A percentile compares a stretch with the other conserved stretches of the same genome.
These are phyloP conservation scores for Pleuronectes platessa DNA, from an alignment of 2,113 vertebrate genomes.

Conservation along the genomic window DNA sequence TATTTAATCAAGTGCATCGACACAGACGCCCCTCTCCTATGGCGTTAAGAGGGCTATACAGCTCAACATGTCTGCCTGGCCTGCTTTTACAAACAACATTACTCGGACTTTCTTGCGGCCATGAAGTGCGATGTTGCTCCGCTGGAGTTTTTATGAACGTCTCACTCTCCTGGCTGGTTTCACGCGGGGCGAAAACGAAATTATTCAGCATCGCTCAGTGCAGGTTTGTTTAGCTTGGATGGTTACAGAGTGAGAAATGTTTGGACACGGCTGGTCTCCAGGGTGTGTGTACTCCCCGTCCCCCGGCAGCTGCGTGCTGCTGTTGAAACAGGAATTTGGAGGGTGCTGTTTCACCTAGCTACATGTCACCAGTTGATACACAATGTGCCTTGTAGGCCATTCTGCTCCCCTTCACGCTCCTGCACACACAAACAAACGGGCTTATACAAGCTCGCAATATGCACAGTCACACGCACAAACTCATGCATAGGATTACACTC, in stretches of 20 bases:
- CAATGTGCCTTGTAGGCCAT: slow-evolving; percentile 55
- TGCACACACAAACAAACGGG: slow-evolving; percentile 56
- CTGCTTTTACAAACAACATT: slow-evolving; percentile 34
- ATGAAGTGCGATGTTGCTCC: slow-evolving; percentile 42
- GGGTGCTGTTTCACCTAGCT: slow-evolving; percentile 50
- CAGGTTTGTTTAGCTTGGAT: slow-evolving; percentile 71
- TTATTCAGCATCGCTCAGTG: slow-evolving; percentile 60
- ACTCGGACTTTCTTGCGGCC: slow-evolving; percentile 21
- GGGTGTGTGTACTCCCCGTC: slow-evolving; percentile 57
- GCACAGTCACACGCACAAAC: slow-evolving; percentile 17
- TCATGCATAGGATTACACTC: slow-evolving; percentile 22
- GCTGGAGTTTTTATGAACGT: slow-evolving; percentile 60
- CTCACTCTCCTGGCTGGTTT: slow-evolving; percentile 59
- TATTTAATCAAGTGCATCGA: slow-evolving; percentile 16
- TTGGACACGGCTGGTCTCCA: slow-evolving; percentile 65
- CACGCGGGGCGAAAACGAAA: slow-evolving; percentile 57
- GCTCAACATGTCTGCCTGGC: slow-evolving; percentile 21
- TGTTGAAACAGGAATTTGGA: slow-evolving; percentile 71
- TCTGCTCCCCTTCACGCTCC: slow-evolving; percentile 65
- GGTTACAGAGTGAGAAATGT: slow-evolving; percentile 66
- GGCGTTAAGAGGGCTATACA: not conserved
- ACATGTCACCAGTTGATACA: slow-evolving; percentile 68
- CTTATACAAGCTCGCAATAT: slow-evolving; percentile 38
- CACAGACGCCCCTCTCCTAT: not conserved
- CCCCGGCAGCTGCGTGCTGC: slow-evolving; percentile 50